Base-by-base conservation (phyloP, 2,888 invertebrate species). In the Abrostola triplasia region DNA sequence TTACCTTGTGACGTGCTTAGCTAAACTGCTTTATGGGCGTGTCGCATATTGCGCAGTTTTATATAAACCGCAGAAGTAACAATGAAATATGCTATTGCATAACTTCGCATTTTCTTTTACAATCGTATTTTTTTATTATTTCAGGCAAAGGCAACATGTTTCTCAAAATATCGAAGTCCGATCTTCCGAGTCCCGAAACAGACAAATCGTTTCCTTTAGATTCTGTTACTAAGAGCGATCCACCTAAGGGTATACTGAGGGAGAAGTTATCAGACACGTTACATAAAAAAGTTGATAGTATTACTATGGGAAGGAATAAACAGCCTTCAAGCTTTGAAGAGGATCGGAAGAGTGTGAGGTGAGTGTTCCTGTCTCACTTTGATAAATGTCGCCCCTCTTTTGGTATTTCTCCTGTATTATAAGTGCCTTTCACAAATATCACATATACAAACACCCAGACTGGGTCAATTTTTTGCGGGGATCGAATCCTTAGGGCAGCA, bases 291-390 rank as follows among this genome's bases (percentile, higher is more conserved):
- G 79, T 84, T 0, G 92, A 92, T n/a, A 88, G 76, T 52, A 70
- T 85, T 1, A 71, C 87, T 0, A 67, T 88, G 36, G 89, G 91
- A 0, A 86, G 84, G 58, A 80, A 85, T 2, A 90, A 84, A 54
- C 88, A 91, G 59, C 84, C 88, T 51, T 80, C 93, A 47, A 91
- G 95, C 76, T 95, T 95, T 66, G 97, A 97, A 67, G 97, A 97
- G 41, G 96, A 97, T 64, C 96, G 96, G 66, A 97, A 97, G 84
- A 97, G 97, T 84, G 97, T 98, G 0, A 89, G 95, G 95, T 94
- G 42, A 65, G 61, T 2, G 10, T 42, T 24, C 10, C 0, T 38
- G 24, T 47, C 37, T 51, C 40, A 8, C n/a, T 42, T 37, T n/a
- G n/a, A n/a, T 11, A 53, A 53, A 48, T 6, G 10, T 10, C 9